phyloP scores from a whole-genome alignment of 2,797 vertebrate genomes.

The Muraenolepis orangiensis region DNA sequence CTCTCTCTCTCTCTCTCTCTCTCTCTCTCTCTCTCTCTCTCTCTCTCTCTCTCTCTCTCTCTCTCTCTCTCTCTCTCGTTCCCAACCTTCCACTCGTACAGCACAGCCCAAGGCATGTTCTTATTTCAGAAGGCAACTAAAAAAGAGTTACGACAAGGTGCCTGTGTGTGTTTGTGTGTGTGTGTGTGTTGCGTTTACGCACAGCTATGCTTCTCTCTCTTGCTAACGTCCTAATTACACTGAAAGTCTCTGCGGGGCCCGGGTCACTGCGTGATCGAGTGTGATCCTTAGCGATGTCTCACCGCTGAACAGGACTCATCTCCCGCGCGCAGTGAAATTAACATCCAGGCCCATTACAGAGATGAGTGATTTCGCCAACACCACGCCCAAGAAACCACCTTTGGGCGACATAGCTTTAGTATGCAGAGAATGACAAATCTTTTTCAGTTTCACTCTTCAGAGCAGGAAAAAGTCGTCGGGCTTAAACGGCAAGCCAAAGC shows the following conservation, averaged over 20 bases:
- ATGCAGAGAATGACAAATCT: too few relatives aligned
- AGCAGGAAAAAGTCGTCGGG: too few relatives aligned
- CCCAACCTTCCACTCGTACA: not conserved
- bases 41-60: too few relatives aligned
- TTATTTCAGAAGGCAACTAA: conserved; percentile 54
- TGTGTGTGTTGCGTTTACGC: conserved; percentile 2
- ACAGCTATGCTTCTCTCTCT: not conserved
- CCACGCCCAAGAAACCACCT: not conserved
- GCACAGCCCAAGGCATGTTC: conserved; percentile 61
- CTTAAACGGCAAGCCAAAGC: too few relatives aligned
- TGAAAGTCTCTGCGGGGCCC: not conserved
- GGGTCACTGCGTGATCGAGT: conserved; percentile 18
- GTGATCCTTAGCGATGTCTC: conserved; percentile 13
- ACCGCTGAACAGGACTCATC: conserved; percentile 9
- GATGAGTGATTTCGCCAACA: not conserved
- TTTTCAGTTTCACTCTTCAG: too few relatives aligned
- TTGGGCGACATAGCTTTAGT: too few relatives aligned
- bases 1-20: too few relatives aligned
- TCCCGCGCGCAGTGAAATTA: not conserved
- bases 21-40: too few relatives aligned
- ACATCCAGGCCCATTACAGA: not conserved
- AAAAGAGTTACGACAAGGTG: conserved; percentile 43
- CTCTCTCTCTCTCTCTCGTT: too few relatives aligned
- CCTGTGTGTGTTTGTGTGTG: conserved; percentile 23
- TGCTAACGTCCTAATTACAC: conserved; percentile 17